Base-by-base conservation (phyloP, 2,797 vertebrate genomes). In the Garrulus glandarius region DNA sequence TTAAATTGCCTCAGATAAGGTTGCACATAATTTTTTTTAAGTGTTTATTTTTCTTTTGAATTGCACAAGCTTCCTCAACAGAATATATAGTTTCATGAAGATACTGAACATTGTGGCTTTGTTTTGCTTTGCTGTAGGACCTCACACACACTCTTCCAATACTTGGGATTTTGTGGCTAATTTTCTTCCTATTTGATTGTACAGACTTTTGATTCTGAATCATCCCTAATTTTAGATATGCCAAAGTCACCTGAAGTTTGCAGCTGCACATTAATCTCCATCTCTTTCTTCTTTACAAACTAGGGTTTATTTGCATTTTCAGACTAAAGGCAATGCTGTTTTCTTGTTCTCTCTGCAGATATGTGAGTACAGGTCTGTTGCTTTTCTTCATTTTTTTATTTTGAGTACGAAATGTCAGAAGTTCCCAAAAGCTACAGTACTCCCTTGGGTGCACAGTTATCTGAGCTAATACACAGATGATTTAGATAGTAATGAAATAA, bases 401-500 rank as follows among this genome's bases (percentile, higher is more conserved):
- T 88, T 36, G 34, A 29, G 4, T 77, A 32, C 1, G 6, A 91
- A 95, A 79, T 82, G 59, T 70, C 2, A 1, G 23, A 87, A 88
- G 68, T 71, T 77, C 93, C 92, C 93, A 79, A 90, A 96, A 97
- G 87, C 85, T 88, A 46, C 46, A 86, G 82, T 61, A 56, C 68
- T 97, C 95, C 95, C 95, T 96, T 92, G 91, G 93, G 91, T 90
- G 46, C 87, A 76, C 39, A 59, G 90, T 95, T 96, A 95, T 96
- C 82, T 94, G 68, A 95, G 94, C 81, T 97, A 96, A 97, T 95
- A 95, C 52, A 93, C 84, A 85, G 92, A 89, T 96, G 64, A 88
- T 95, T 96, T 95, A 94, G 94, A 89, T 96, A 94, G 71, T 95
- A 93, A 97, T 95, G 94, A 95, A 97, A 97, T 96, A 97, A 96